Evolutionary conservation across 2,797 vertebrate genomes (phyloP), one percentile per base, ranked within the genome.

Genomic region (Botia almorhae): DNA sequence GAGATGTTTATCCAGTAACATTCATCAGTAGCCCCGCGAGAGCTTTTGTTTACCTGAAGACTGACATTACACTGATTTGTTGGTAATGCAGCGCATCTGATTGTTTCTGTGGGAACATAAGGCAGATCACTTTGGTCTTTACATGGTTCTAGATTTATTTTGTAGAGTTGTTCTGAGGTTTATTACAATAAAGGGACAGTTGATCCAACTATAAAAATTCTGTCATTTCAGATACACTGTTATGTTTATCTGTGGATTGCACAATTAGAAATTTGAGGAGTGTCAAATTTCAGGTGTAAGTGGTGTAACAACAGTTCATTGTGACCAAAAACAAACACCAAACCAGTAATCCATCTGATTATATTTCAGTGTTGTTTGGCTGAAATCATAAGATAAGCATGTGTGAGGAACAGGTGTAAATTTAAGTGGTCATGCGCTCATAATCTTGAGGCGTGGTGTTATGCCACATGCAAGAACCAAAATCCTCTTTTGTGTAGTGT

Each of bases 21-120:
- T 74, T 68, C 48, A 36, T 73, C 83, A 74, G 39, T 69, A 77
- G 63, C 70, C 6, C 63, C 77, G 26, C 69, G 69, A 67, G 61
- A 71, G 70, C 23, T 23, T 72, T 60, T 84, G 55, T 83, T 81
- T 78, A 81, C 81, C 84, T 81, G 64, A 55, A 75, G 82, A 73
- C 69, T 81, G 79, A 71, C 48, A 74, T 84, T 50, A 73, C 39
- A 82, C 74, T 76, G 76, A 76, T 82, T 81, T 74, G 69, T 80
- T 84, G 60, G 29, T 77, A 43, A 69, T 74, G 64, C 63, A 23
- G 14, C 69, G 33, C 39, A 61, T 78, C 43, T 46, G 13, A 21
- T 74, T 51, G 51, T 48, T 39, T 79, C 58, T 71, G 46, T 71
- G 76, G 68, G 3, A 64, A 63, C 58, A 21, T 50, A 33, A 51